Conservation (phyloP, 2,797 vertebrate species). For the Pseudochirops corinnae region DNA sequence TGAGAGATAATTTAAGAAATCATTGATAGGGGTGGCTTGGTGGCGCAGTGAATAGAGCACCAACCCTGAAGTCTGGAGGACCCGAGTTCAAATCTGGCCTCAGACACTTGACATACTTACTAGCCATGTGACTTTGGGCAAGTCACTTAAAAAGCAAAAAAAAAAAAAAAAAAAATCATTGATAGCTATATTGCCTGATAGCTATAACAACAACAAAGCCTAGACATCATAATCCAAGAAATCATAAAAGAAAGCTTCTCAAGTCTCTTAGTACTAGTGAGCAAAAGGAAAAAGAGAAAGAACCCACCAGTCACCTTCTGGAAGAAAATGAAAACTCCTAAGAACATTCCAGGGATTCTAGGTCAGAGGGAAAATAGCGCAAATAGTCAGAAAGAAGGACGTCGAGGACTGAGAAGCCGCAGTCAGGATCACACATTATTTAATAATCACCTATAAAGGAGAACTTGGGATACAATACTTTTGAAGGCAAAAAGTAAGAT, state of each 20-base stretch:
- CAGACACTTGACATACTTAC: too few species aligned
- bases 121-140: too few species aligned
- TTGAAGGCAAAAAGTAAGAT: background rate
- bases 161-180: too few species aligned
- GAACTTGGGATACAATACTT: background rate
- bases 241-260: background rate
- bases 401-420: background rate
- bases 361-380: background rate
- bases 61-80: too few species aligned
- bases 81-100: too few species aligned
- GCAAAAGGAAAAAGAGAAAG: background rate
- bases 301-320: background rate
- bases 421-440: background rate
- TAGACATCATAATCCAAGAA: background rate
- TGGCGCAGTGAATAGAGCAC: too few species aligned
- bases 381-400: background rate
- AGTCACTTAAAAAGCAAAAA: too few species aligned
- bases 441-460: background rate
- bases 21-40: background rate
- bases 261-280: background rate
- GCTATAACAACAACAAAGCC: background rate
- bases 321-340: background rate
- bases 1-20: background rate
- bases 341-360: background rate
- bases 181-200: background rate